Percentiles rank a stretch among this genome's conserved stretches.
phyloP scores from a whole-genome alignment of 2,797 vertebrate species.

The Sphenopsis melanotis region DNA sequence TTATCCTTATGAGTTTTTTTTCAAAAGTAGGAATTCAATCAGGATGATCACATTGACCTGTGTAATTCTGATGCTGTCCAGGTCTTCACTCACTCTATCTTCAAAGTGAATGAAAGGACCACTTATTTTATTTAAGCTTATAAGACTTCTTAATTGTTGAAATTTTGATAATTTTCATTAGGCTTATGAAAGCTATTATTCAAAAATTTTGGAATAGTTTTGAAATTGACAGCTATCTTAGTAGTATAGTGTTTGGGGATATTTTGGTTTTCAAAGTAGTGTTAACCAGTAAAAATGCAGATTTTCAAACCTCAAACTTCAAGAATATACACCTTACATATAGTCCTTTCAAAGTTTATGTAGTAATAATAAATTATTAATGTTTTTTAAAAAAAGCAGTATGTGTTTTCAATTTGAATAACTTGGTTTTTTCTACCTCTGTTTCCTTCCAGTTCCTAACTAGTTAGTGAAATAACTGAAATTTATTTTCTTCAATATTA shows the following conservation, averaged over 20 bases:
- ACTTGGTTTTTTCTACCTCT: neutral
- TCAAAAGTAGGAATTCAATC: neutral
- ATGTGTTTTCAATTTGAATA: neutral
- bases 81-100: neutral
- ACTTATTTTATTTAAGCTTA: neutral
- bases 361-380: neutral
- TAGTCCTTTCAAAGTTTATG: neutral
- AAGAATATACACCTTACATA: neutral
- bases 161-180: neutral
- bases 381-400: neutral
- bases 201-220: neutral
- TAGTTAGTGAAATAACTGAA: neutral
- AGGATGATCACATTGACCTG: neutral
- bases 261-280: neutral
- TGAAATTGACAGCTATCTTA: neutral
- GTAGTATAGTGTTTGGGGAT: accelerated
- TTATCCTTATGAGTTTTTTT: neutral
- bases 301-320: neutral
- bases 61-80: neutral
- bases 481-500: neutral
- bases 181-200: neutral
- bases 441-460: neutral
- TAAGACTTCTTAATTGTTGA: neutral
- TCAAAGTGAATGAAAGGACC: neutral
- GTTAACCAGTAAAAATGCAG: neutral